Conservation (phyloP, 2,113 vertebrate species). For the Gymnobelideus leadbeateri region DNA sequence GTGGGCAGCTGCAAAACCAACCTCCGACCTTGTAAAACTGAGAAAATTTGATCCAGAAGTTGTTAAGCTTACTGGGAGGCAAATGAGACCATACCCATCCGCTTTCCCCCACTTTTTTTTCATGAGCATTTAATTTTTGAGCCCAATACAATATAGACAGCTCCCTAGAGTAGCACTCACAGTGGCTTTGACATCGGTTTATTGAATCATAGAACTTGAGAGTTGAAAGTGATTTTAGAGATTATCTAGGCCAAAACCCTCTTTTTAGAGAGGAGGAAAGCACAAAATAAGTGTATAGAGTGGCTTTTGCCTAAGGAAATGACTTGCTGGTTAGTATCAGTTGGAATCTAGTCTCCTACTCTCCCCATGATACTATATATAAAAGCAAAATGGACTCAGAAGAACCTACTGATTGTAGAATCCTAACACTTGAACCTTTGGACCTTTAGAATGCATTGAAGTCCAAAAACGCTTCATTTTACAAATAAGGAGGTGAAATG, state of each 20-base stretch:
- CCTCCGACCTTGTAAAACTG: neutral
- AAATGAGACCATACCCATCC: neutral
- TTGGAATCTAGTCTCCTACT: neutral
- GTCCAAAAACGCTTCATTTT: neutral
- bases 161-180: neutral
- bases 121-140: neutral
- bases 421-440: neutral
- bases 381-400: neutral
- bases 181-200: conserved; percentile 1
- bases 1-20: conserved; percentile 3
- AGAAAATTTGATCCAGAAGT: neutral
- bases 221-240: neutral
- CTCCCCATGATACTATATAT: neutral
- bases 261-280: neutral
- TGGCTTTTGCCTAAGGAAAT: neutral
- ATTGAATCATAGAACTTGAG: neutral
- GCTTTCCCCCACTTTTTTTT: neutral
- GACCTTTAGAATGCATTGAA: neutral
- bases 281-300: neutral
- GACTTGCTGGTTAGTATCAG: neutral
- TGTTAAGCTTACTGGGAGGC: neutral
- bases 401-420: neutral
- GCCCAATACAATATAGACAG: neutral
- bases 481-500: neutral
- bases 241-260: neutral